A percentile compares a stretch with the other conserved stretches of the same genome.
Conservation (phyloP, 2,888 invertebrate genomes). For the Andrena fulva region DNA sequence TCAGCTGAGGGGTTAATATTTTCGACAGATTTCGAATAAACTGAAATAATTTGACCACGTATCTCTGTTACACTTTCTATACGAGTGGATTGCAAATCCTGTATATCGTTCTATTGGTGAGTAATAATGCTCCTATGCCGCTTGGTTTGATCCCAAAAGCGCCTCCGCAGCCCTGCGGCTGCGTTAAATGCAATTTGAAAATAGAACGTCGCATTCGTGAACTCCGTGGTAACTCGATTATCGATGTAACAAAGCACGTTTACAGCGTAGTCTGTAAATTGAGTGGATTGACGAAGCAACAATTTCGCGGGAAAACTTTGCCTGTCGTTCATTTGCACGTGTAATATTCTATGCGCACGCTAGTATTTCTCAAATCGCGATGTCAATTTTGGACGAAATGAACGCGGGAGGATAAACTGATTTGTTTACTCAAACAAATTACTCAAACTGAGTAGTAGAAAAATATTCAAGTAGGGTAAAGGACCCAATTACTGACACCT, state of each 20-base stretch:
- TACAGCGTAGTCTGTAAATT: constrained; percentile 16
- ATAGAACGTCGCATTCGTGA: constrained; percentile 35
- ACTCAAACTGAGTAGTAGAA: background rate
- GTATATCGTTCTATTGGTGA: background rate
- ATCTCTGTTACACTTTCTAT: too few relatives aligned
- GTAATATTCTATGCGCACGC: background rate
- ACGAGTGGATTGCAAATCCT: background rate
- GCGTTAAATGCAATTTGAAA: constrained; percentile 18
- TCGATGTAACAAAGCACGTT: constrained; percentile 62
- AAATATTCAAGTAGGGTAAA: too few relatives aligned
- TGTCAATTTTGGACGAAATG: background rate
- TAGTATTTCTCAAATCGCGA: background rate
- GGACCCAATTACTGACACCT: too few relatives aligned
- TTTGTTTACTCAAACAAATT: background rate
- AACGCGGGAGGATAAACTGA: too few relatives aligned
- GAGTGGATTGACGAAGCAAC: background rate
- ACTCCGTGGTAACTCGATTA: constrained; percentile 65
- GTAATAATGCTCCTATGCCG: background rate
- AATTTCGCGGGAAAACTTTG: constrained; percentile 9
- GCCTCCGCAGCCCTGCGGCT: background rate
- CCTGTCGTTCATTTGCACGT: background rate
- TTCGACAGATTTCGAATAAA: too few relatives aligned
- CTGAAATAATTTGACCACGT: too few relatives aligned
- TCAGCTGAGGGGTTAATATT: too few relatives aligned
- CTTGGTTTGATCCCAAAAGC: background rate